Base-by-base conservation (phyloP, 2,113 vertebrate species). In the Pomatorhinus ruficollis region DNA sequence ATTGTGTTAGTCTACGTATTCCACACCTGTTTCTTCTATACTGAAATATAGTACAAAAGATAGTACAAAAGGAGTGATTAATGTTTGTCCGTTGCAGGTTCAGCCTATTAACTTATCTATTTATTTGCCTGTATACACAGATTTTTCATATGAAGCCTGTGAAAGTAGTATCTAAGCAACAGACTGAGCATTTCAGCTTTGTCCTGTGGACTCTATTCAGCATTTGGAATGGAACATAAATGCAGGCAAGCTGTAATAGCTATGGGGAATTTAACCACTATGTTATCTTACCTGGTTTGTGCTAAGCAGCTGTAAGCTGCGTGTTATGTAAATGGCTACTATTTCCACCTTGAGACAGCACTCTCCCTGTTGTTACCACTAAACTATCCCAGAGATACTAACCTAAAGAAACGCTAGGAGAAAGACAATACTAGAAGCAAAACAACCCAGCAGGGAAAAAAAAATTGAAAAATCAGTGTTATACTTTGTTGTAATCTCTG, bases 81-180 rank as follows among this genome's bases (percentile, higher is more conserved):
- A 25, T 83, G 35, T 85, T 87, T 71, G 53, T 57, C 69, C 30
- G 14, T 40, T 79, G n/a, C 25, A 0, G 42, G 53, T 69, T 87
- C 70, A 86, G 39, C 63, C 50, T 80, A 91, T 87, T 87, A 93
- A 79, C n/a, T 90, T 61, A 80, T 7, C 78, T 89, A 40, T 89
- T 92, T 95, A 84, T 91, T 95, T 94, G 75, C 71, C 59, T 70
- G 45, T 50, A 39, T 80, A 76, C 5, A 1, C 63, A 80, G 66
- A 77, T 85, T 94, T 94, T 91, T 93, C 82, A 65, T n/a, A 70
- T 18, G 75, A 93, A 94, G 63, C 47, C 74, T 74, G 21, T 94
- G 89, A 74, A 96, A 87, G 70, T 59, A 96, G 95, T 96, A 95
- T 94, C 95, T 83, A 97, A 96, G 95, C 93, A 97, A 96, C 94